Conservation (phyloP, 2,113 vertebrate species). For the Mustela nigripes region DNA sequence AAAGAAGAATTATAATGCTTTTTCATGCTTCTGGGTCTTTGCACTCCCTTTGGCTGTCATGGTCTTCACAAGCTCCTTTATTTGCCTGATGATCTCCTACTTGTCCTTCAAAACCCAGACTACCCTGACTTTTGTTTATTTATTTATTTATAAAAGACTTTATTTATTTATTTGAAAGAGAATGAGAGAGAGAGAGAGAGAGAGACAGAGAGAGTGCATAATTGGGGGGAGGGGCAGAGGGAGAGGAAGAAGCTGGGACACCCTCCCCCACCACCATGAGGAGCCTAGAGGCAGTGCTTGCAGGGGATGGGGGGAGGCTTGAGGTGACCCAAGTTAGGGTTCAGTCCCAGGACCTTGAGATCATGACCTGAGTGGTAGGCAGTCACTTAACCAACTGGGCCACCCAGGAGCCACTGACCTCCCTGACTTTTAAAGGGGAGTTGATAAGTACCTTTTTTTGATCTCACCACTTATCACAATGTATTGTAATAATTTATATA, state of each 20-base stretch:
- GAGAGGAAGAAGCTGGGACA: background rate
- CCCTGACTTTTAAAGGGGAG: background rate
- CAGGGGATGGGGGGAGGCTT: fast-evolving
- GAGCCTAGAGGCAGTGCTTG: too few species aligned
- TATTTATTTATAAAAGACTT: too few species aligned
- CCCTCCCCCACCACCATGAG: too few species aligned
- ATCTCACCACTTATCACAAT: fast-evolving
- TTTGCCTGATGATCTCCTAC: background rate
- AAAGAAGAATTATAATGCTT: background rate
- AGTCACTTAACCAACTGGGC: background rate
- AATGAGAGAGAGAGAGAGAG: background rate
- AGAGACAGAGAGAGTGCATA: background rate
- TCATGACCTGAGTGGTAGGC: background rate
- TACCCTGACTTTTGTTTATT: background rate
- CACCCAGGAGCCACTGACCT: background rate
- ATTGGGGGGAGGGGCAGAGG: background rate
- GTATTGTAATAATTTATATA: background rate
- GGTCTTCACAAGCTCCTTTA: background rate
- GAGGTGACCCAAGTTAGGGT: too few species aligned
- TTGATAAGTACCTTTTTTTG: background rate
- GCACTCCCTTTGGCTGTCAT: background rate
- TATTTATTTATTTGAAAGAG: background rate
- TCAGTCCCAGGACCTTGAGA: too few species aligned
- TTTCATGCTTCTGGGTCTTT: background rate
- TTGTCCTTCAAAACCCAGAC: background rate